Conservation (phyloP, 2,113 vertebrate species). For the Prinia subflava region DNA sequence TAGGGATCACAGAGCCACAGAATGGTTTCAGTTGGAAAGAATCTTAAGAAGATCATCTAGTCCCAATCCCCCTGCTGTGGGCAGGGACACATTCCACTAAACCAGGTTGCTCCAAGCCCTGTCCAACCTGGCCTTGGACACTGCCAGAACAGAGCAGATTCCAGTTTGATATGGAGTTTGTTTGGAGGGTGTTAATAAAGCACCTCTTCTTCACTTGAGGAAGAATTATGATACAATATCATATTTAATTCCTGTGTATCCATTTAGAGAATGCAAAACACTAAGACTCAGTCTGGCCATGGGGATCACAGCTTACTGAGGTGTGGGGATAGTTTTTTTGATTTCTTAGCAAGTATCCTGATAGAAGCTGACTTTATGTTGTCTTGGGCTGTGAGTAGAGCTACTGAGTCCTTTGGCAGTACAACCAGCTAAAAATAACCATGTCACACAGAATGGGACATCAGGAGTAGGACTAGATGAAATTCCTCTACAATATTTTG, state of each 20-base stretch:
- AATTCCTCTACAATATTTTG: background rate
- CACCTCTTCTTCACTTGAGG: background rate
- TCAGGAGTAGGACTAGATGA: background rate
- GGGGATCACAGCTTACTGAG: rapidly evolving
- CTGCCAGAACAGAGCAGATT: background rate
- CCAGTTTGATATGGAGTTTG: background rate
- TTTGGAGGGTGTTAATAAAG: background rate
- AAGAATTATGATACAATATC: background rate
- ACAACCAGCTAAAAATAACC: background rate
- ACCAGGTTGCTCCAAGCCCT: background rate
- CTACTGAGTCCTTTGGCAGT: background rate
- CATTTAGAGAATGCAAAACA: background rate
- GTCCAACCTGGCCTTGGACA: background rate
- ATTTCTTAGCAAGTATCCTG: background rate
- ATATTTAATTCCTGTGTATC: background rate
- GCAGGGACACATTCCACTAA: background rate
- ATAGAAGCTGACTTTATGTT: background rate
- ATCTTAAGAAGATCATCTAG: background rate
- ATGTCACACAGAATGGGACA: background rate
- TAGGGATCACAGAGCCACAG: background rate
- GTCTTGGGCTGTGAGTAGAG: background rate
- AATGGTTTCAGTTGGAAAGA: background rate
- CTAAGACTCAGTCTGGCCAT: background rate
- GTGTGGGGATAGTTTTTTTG: background rate
- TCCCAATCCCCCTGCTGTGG: background rate